These are phyloP conservation scores for Cossypha heuglini DNA, from an alignment of 2,797 vertebrate species.

Conservation along the genomic window DNA sequence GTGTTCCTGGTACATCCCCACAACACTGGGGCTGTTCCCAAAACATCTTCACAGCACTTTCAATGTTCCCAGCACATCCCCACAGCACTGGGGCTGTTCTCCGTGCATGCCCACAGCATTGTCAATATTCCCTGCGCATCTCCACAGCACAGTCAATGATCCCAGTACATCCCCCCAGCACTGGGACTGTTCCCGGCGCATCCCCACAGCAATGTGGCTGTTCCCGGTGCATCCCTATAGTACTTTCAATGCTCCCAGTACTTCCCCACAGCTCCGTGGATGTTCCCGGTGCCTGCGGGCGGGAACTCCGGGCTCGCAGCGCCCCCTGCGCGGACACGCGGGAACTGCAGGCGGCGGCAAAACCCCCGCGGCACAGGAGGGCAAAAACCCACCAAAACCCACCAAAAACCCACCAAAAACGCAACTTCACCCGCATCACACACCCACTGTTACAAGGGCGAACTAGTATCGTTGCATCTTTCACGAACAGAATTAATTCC, in stretches of 20 bases:
- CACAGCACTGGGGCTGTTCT: no score
- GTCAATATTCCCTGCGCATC: no score
- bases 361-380: accelerated
- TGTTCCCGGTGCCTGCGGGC: accelerated
- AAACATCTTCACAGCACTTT: no score
- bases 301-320: neutral
- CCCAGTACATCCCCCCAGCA: accelerated
- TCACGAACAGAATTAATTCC: neutral
- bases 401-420: accelerated
- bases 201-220: accelerated
- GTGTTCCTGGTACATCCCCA: accelerated
- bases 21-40: accelerated
- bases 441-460: accelerated
- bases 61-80: no score
- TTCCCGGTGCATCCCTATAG: accelerated
- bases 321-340: neutral
- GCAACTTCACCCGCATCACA: accelerated
- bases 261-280: accelerated
- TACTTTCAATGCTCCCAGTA: accelerated
- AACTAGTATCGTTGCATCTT: neutral
- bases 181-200: accelerated
- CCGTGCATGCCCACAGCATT: no score
- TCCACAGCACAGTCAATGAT: accelerated
- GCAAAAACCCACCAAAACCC: accelerated
- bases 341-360: neutral